Percentiles rank a stretch among this genome's conserved stretches.
These are phyloP conservation scores for Adelphocoris suturalis DNA, from an alignment of 2,888 invertebrate genomes.

Conservation along the genomic window DNA sequence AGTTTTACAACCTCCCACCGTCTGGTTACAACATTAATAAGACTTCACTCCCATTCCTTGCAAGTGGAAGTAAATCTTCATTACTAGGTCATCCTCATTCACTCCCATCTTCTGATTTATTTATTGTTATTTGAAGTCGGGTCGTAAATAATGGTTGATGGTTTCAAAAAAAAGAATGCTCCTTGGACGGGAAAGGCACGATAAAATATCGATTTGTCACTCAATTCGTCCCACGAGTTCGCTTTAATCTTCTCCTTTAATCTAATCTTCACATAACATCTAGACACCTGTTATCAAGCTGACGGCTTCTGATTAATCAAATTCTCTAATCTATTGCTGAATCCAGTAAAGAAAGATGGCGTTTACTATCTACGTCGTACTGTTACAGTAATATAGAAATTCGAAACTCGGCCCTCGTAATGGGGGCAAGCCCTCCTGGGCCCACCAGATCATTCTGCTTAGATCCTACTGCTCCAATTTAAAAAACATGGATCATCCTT, in stretches of 20 bases:
- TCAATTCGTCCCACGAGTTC: background rate
- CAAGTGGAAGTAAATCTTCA: constrained; percentile 32
- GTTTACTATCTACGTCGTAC: too few species aligned
- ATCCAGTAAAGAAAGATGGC: too few species aligned
- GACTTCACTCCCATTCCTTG: constrained; percentile 23
- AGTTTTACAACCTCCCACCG: constrained; percentile 37
- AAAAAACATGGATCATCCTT: too few species aligned
- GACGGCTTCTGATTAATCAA: background rate
- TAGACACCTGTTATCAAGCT: constrained; percentile 1
- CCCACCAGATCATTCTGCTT: too few species aligned
- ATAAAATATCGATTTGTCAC: constrained; percentile 39
- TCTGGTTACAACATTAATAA: constrained; percentile 42
- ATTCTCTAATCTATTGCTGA: background rate
- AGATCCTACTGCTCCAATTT: too few species aligned
- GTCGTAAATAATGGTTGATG: constrained; percentile 12
- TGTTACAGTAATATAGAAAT: too few species aligned
- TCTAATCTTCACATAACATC: constrained; percentile 15
- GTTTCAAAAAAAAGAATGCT: background rate
- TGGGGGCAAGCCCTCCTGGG: too few species aligned
- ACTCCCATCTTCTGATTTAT: constrained; percentile 19
- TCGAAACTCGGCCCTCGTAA: too few species aligned
- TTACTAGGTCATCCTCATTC: constrained; percentile 38
- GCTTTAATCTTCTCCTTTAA: constrained; percentile 9
- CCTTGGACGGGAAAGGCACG: background rate
- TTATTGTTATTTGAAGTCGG: constrained; percentile 26